A percentile compares a stretch with the other conserved stretches of the same genome.
These are phyloP conservation scores for Lycocerus yunnanus DNA, from an alignment of 2,888 invertebrate species.

Conservation along the genomic window DNA sequence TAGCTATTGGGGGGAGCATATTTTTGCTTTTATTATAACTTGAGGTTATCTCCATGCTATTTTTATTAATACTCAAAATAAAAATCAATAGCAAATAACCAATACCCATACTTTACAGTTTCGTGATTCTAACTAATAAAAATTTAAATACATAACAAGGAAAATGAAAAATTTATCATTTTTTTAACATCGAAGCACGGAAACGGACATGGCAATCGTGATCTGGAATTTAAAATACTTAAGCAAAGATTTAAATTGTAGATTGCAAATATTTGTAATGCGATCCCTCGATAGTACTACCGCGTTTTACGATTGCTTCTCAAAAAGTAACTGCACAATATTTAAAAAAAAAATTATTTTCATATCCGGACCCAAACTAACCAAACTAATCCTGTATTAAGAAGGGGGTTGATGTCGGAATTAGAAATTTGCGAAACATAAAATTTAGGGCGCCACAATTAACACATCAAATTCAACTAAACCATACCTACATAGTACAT, in stretches of 20 bases:
- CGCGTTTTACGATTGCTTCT: neutral
- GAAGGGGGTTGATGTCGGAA: no score
- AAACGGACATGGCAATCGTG: neutral
- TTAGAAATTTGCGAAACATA: no score
- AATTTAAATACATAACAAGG: neutral
- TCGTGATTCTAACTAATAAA: neutral
- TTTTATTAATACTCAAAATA: neutral
- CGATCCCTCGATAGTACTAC: neutral
- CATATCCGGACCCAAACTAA: no score
- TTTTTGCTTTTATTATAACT: neutral
- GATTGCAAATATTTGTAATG: neutral
- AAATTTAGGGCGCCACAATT: no score
- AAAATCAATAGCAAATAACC: neutral
- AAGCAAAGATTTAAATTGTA: neutral
- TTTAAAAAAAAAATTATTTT: no score
- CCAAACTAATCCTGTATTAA: no score
- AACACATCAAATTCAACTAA: no score
- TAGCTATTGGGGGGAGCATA: no score
- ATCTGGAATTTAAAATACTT: neutral
- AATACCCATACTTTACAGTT: neutral
- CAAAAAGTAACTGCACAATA: neutral
- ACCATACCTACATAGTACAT: no score
- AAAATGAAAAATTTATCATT: neutral
- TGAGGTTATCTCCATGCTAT: neutral
- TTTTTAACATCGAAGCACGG: neutral